Base-by-base conservation (phyloP, 2,113 vertebrate genomes). In the Neolamprologus hecqui region DNA sequence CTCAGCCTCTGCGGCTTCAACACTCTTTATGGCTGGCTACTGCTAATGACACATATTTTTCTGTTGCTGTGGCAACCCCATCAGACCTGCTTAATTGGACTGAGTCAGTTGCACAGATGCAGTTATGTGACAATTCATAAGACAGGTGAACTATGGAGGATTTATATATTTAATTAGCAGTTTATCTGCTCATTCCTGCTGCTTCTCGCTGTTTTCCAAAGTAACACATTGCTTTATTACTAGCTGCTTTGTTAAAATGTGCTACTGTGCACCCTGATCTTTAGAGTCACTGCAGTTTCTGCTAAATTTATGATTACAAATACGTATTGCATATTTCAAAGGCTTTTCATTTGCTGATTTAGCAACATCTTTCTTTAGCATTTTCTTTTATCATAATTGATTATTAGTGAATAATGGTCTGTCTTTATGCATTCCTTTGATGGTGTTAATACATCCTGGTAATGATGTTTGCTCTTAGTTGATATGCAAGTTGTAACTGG, bases 1-100 rank as follows among this genome's bases (percentile, higher is more conserved):
- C 19, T 37, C 6, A n/a, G 60, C 60, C 33, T 65, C 14, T 75
- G 40, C 4, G 2, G 23, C 42, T 49, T 77, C 70, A 77, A 5
- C 70, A 19, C 9, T 0, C 14, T 19, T 49, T 31, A 49, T 31
- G 0, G 0, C 6, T 49, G 70, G 6, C 70, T 75, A 12, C 23
- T 19, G 70, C 23, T 75, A 49, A 47, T 19, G 42, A 47, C 26
- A 63, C 58, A n/a, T 63, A 63, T 63, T 7, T 65, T 65, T 65
- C 31, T 65, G 60, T 37, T 65, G 10, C 60, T 65, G 31, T 65
- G 60, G 60, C 17, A 65, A 65, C 10, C 60, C 60, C 31, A 65
- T 65, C 23, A 49, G 26, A 75, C 70, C 23, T 19, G 23, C 23
- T 75, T 2, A 5, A 11, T 31, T 49, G 45, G 42, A 77, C 26